A percentile compares a stretch with the other conserved stretches of the same genome.
phyloP scores from a whole-genome alignment of 2,888 invertebrate genomes.

The Cheilosia vernalis region DNA sequence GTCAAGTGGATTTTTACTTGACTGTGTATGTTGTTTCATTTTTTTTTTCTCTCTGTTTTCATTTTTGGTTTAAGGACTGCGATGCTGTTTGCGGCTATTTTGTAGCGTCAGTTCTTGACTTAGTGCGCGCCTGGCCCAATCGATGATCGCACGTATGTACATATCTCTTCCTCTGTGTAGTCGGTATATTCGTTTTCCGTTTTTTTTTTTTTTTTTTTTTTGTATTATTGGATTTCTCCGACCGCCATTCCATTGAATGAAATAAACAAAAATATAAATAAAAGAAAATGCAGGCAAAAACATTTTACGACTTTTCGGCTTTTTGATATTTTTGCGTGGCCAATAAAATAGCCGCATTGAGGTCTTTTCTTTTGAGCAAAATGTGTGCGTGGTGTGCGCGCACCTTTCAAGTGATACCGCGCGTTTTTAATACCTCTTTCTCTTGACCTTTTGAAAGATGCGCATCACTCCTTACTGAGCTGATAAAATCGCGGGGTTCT shows the following conservation, averaged over 20 bases:
- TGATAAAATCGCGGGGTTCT: constrained; percentile 66
- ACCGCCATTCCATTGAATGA: constrained; percentile 53
- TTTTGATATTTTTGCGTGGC: constrained; percentile 74
- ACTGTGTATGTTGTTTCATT: constrained; percentile 31
- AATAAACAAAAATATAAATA: constrained; percentile 64
- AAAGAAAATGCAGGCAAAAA: constrained; percentile 51
- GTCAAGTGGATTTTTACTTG: constrained; percentile 74
- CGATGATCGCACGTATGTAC: constrained; percentile 52
- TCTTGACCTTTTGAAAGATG: constrained; percentile 61
- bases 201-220: constrained; percentile 32
- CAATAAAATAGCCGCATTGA: constrained; percentile 68
- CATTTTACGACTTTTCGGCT: constrained; percentile 73
- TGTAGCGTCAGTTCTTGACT: constrained; percentile 30
- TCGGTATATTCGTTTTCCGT: neutral
- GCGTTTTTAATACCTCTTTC: constrained; percentile 59
- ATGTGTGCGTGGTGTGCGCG: constrained; percentile 1
- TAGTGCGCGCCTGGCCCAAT: constrained; percentile 57
- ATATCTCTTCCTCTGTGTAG: constrained; percentile 29
- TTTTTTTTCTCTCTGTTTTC: constrained; percentile 11
- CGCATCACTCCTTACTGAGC: constrained; percentile 65
- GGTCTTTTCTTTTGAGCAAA: constrained; percentile 33
- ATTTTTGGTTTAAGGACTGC: constrained; percentile 41
- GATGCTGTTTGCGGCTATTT: constrained; percentile 40
- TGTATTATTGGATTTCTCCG: constrained; percentile 51
- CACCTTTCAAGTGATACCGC: constrained; percentile 70